phyloP scores from a whole-genome alignment of 2,888 invertebrate genomes.

The Aspidiotus rigidus region DNA sequence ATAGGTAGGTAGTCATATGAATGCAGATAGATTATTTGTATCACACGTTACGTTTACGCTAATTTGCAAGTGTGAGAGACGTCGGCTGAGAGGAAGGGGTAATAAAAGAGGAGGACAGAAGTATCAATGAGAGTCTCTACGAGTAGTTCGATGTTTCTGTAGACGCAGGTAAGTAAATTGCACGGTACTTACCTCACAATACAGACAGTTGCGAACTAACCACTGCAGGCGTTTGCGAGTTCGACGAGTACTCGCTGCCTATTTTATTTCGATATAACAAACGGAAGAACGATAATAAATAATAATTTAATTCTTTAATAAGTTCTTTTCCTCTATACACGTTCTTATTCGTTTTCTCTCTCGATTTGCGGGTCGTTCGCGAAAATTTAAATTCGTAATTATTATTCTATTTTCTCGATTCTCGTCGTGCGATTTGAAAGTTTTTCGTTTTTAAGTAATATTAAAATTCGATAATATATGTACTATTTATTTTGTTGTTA shows the following conservation, averaged over 20 bases:
- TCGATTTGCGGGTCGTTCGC: background rate
- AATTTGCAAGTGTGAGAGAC: slow-evolving; percentile 3
- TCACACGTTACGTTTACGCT: background rate
- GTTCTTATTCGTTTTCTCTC: background rate
- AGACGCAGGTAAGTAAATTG: slow-evolving; percentile 29
- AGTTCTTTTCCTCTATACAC: slow-evolving; percentile 1
- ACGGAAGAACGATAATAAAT: slow-evolving; percentile 1
- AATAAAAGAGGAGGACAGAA: slow-evolving; percentile 32
- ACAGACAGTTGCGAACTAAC: slow-evolving; percentile 31
- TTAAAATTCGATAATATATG: slow-evolving; percentile 12
- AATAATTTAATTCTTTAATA: background rate
- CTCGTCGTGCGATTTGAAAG: background rate
- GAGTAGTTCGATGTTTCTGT: slow-evolving; percentile 17
- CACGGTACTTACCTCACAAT: slow-evolving; percentile 28
- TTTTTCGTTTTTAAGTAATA: slow-evolving; percentile 1
- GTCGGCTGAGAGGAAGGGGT: background rate
- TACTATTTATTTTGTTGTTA: slow-evolving; percentile 29
- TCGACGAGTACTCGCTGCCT: slow-evolving; percentile 19
- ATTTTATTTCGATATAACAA: background rate
- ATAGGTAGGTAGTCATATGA: too few relatives aligned
- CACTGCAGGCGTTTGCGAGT: slow-evolving; percentile 25
- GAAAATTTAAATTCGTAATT: slow-evolving; percentile 1
- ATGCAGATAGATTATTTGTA: background rate
- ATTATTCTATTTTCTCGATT: slow-evolving; percentile 5
- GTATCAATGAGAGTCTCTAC: slow-evolving; percentile 25